Evolutionary conservation across 2,888 invertebrate species (phyloP).

Genomic region (Stegana nigrithorax): DNA sequence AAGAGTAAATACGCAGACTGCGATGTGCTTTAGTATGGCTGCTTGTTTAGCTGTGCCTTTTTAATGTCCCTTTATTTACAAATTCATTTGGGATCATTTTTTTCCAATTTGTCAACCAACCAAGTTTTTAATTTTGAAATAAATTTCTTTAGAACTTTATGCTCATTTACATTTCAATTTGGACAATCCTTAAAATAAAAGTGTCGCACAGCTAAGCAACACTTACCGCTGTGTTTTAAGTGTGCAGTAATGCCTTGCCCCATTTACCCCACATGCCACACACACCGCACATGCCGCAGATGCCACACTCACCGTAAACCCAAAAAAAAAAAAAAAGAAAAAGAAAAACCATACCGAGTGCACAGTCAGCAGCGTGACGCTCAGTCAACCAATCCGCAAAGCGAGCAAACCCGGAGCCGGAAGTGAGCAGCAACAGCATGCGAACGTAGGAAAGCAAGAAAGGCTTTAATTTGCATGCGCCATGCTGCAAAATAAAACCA

Average conservation of each 20-base stretch:
- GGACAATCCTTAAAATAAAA: neutral
- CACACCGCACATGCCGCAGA: neutral
- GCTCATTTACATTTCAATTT: neutral
- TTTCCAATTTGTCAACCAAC: too few species aligned
- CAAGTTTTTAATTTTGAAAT: neutral
- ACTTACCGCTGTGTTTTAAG: neutral
- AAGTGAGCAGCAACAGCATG: neutral
- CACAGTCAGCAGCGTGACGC: too few species aligned
- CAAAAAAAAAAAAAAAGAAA: neutral
- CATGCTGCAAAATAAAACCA: slow-evolving; percentile 13
- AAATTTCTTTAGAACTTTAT: neutral
- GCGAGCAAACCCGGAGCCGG: neutral
- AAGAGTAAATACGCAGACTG: too few species aligned
- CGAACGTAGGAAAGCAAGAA: slow-evolving; percentile 10
- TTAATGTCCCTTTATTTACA: too few species aligned
- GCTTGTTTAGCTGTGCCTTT: too few species aligned
- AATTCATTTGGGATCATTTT: too few species aligned
- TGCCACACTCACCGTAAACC: neutral
- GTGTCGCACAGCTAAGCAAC: too few species aligned
- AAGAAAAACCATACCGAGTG: neutral
- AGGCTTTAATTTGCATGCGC: slow-evolving; percentile 46
- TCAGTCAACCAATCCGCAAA: neutral
- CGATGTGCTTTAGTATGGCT: too few species aligned
- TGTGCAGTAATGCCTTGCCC: neutral
- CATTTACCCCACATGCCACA: neutral